These are phyloP conservation scores for Xiphias gladius DNA, from an alignment of 2,113 vertebrate species.

Conservation along the genomic window DNA sequence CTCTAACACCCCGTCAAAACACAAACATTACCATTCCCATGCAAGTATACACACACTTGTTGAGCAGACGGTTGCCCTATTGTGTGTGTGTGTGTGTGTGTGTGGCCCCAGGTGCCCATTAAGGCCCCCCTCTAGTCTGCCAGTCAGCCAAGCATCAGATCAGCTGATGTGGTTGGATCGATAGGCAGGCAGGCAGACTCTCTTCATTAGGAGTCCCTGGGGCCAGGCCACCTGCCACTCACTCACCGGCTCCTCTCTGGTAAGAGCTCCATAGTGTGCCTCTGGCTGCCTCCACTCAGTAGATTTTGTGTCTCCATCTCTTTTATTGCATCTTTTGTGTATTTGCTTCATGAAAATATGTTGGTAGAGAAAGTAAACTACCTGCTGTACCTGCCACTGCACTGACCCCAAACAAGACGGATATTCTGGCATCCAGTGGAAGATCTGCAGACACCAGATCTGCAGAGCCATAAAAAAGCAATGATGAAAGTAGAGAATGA, in stretches of 20 bases:
- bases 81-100: slow-evolving; percentile 44
- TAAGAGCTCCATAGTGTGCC: slow-evolving; percentile 38
- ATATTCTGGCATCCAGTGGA: not conserved
- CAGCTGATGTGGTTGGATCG: slow-evolving; percentile 75
- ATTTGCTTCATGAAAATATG: slow-evolving; percentile 21
- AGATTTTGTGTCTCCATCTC: slow-evolving; percentile 44
- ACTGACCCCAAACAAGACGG: not conserved
- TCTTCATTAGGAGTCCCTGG: slow-evolving; percentile 81
- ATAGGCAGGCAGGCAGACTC: slow-evolving; percentile 79
- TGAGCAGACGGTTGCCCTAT: slow-evolving; percentile 3
- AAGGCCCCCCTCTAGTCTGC: slow-evolving; percentile 29
- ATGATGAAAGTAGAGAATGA: not conserved
- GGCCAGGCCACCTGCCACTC: slow-evolving; percentile 79
- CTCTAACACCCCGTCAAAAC: not conserved
- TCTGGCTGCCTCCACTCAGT: slow-evolving; percentile 47
- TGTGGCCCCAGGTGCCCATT: slow-evolving; percentile 66
- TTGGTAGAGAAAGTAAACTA: slow-evolving; percentile 12
- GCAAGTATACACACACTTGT: slow-evolving; percentile 22
- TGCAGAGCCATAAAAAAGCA: not conserved
- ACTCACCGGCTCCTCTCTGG: slow-evolving; percentile 55
- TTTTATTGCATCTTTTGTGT: slow-evolving; percentile 34
- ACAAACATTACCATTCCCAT: not conserved
- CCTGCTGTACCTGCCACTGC: slow-evolving; percentile 9
- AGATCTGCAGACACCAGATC: not conserved
- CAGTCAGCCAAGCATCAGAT: slow-evolving; percentile 71